Conservation (phyloP, 2,888 invertebrate genomes). For the Eristalinus aeneus region DNA sequence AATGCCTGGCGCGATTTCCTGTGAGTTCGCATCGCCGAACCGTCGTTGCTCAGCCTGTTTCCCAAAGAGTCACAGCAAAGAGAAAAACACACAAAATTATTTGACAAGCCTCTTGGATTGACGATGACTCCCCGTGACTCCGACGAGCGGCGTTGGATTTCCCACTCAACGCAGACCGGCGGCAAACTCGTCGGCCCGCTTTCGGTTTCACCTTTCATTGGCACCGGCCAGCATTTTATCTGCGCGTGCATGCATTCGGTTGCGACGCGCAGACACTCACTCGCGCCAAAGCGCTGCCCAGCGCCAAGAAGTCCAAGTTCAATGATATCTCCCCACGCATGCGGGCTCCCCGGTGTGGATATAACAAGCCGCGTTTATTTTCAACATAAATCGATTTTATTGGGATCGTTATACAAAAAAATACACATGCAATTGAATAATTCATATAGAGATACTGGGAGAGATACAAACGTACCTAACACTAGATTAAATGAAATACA, state of each 20-base stretch:
- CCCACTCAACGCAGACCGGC: neutral
- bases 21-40: constrained; percentile 17
- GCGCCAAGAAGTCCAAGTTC: constrained; percentile 62
- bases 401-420: constrained; percentile 49
- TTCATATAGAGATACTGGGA: constrained; percentile 39
- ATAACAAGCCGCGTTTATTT: neutral
- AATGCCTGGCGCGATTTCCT: constrained; percentile 41
- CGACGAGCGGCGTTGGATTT: constrained; percentile 11
- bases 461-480: constrained; percentile 51
- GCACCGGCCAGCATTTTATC: constrained; percentile 38
- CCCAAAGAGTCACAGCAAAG: constrained; percentile 17
- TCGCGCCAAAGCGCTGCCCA: neutral
- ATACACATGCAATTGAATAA: constrained; percentile 54
- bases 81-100: constrained; percentile 27
- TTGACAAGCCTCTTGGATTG: constrained; percentile 56
- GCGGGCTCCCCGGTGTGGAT: neutral
- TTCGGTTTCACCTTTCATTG: constrained; percentile 67
- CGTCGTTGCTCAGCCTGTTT: constrained; percentile 31
- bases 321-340: constrained; percentile 45
- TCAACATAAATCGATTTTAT: constrained; percentile 51
- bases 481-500: constrained; percentile 53
- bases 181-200: constrained; percentile 52
- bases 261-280: neutral
- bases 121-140: constrained; percentile 29
- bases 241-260: neutral